A percentile compares a stretch with the other conserved stretches of the same genome.
phyloP scores from a whole-genome alignment of 2,113 vertebrate species.

The Tricholaema leucomelas region DNA sequence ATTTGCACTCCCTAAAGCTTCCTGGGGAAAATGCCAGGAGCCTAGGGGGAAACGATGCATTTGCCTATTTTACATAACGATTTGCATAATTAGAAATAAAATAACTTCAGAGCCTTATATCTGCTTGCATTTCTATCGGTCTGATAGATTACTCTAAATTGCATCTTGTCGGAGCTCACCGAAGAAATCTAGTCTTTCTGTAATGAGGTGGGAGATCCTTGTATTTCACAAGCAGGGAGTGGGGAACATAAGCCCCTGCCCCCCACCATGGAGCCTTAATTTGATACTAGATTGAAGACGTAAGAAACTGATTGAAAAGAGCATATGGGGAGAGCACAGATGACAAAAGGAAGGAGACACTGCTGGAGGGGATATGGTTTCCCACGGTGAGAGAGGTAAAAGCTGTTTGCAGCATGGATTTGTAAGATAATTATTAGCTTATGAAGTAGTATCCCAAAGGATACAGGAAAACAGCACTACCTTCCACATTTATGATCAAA shows the following conservation, averaged over 20 bases:
- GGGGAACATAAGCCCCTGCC: not conserved
- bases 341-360: slow-evolving; percentile 35
- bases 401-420: not conserved
- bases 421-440: slow-evolving; percentile 44
- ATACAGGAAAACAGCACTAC: not conserved
- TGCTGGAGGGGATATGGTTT: slow-evolving; percentile 16
- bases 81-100: slow-evolving; percentile 57
- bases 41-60: not conserved
- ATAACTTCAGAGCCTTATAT: not conserved
- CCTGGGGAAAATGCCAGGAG: slow-evolving; percentile 24
- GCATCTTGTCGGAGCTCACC: not conserved
- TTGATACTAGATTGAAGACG: slow-evolving; percentile 21
- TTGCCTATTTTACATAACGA: slow-evolving; percentile 23
- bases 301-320: slow-evolving; percentile 38
- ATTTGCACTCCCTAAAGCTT: slow-evolving; percentile 40
- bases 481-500: not conserved
- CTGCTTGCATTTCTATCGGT: slow-evolving; percentile 43
- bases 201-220: not conserved
- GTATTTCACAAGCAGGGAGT: not conserved
- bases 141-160: slow-evolving; percentile 22
- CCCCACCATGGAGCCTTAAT: not conserved
- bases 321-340: slow-evolving; percentile 8
- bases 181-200: not conserved
- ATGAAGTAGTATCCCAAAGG: not conserved
- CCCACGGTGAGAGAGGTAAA: slow-evolving; percentile 12